These are phyloP conservation scores for Callorhinus ursinus DNA, from an alignment of 2,113 vertebrate genomes.

Conservation along the genomic window DNA sequence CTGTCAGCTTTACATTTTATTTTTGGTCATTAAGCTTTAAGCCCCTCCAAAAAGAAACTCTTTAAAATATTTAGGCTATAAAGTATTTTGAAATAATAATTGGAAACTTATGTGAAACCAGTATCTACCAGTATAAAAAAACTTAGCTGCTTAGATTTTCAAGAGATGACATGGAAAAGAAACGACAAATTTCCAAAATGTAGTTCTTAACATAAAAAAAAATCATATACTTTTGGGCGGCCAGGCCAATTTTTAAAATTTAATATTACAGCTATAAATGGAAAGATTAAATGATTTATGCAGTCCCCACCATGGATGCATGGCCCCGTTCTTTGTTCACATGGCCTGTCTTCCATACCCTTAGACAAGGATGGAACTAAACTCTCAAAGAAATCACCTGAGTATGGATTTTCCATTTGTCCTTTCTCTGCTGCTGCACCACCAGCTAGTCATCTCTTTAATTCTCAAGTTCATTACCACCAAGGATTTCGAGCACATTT, in stretches of 20 bases:
- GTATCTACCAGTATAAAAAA: background rate
- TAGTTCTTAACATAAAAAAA: background rate
- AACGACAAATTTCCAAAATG: background rate
- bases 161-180: background rate
- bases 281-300: background rate
- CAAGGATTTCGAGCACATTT: background rate
- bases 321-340: background rate
- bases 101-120: slow-evolving; percentile 29
- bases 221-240: background rate
- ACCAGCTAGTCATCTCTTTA: background rate
- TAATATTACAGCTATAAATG: background rate
- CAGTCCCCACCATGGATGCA: accelerated
- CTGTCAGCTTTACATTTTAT: slow-evolving; percentile 31
- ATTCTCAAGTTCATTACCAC: background rate
- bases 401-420: background rate
- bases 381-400: too few relatives aligned
- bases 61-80: slow-evolving; percentile 21
- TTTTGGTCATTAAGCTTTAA: slow-evolving; percentile 50
- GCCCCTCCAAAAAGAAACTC: background rate
- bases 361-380: background rate
- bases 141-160: background rate
- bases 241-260: background rate
- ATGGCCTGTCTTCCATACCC: background rate
- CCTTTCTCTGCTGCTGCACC: background rate
- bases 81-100: slow-evolving; percentile 25